Percentiles rank a stretch among this genome's conserved stretches.
Evolutionary conservation across 2,797 vertebrate genomes (phyloP).

Genomic region (Lepus townsendii): DNA sequence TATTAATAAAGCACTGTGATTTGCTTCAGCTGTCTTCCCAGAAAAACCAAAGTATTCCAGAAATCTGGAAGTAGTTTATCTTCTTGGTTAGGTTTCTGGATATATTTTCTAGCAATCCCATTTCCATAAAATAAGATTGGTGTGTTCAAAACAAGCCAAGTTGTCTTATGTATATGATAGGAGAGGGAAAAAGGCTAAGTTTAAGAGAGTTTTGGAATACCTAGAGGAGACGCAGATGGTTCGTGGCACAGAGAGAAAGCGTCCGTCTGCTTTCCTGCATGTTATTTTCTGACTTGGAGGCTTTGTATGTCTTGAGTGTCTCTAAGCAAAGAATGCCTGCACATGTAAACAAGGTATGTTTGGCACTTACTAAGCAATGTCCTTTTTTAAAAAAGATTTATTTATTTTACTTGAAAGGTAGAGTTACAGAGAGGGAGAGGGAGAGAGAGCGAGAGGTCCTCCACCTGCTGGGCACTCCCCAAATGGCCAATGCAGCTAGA

Average conservation of each 20-base stretch:
- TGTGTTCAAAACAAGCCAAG: constrained; percentile 40
- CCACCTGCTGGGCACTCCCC: no score
- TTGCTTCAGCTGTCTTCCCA: background rate
- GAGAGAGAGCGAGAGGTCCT: no score
- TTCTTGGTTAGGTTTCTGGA: constrained; percentile 58
- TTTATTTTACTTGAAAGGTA: no score
- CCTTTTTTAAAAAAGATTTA: no score
- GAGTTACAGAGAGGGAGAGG: no score
- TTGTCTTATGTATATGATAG: constrained; percentile 47
- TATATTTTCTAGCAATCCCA: constrained; percentile 27
- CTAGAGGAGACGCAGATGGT: constrained; percentile 47
- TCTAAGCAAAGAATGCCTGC: constrained; percentile 41
- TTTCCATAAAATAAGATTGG: constrained; percentile 51
- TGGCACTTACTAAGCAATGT: constrained; percentile 6
- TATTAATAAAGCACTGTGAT: background rate
- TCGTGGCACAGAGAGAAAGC: constrained; percentile 39
- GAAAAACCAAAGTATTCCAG: constrained; percentile 1
- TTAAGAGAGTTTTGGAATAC: constrained; percentile 24
- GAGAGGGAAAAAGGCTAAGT: background rate
- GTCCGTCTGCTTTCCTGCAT: background rate
- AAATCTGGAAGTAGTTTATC: constrained; percentile 17
- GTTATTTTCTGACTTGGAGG: constrained; percentile 58
- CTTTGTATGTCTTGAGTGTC: background rate
- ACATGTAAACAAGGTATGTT: background rate
- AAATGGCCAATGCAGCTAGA: no score